Base-by-base conservation (phyloP, 2,797 vertebrate genomes). In the Argentina silus region DNA sequence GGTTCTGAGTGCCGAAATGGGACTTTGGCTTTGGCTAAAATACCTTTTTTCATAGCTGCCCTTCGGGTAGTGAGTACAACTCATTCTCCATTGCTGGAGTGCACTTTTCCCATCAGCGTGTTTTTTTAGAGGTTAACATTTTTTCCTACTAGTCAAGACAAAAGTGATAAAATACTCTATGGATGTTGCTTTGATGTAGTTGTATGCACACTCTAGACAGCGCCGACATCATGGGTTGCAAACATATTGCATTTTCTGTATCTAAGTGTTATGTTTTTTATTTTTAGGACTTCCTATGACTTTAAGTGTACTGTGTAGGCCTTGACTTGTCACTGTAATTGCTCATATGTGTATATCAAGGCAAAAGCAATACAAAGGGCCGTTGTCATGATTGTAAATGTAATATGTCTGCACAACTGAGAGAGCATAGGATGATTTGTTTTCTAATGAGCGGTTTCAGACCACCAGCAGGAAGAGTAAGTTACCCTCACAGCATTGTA, bases 101-200 rank as follows among this genome's bases (percentile, higher is more conserved):
- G 71, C 72, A 53, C 21, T 74, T 59, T 44, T 76, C 71, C 70
- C 59, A 56, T 74, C 69, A 82, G 62, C 50, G 48, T 67, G 67
- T 4, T 14, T 70, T 81, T 76, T 72, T 42, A 65, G 19, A 69
- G 48, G 12, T 23, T 53, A 65, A 72, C 66, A 47, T 74, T 42
- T 72, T 66, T 66, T 47, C 10, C 67, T 8, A 56, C 15, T 6
- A 43, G 60, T 56, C 9, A 48, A 72, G 60, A 51, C 45, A 74
- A 59, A 62, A 59, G 48, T 50, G 44, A 44, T 60, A 45, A 57
- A 36, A 66, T 11, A 27, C 56, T 27, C 57, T 10, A 63, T 61
- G 57, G 11, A 60, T 23, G 21, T 60, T 60, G 27, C 27, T 36
- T 36, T 36, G 27, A 36, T 36, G 27, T 36, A 4, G 27, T 36